These are phyloP conservation scores for Pogonognathellus flavescens DNA, from an alignment of 1,140 invertebrate species.

Conservation along the genomic window DNA sequence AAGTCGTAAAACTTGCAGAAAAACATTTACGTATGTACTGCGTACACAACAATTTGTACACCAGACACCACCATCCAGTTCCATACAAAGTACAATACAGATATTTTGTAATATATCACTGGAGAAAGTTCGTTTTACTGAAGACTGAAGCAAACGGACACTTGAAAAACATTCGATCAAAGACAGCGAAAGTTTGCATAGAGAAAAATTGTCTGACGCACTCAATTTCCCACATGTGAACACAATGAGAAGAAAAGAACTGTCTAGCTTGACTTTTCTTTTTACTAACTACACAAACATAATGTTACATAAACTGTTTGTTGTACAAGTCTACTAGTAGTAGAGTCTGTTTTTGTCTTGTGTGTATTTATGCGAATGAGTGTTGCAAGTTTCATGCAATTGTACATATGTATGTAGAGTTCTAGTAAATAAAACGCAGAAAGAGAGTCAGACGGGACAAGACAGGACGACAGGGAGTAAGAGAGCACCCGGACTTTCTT, in stretches of 20 bases:
- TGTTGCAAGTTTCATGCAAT: not conserved
- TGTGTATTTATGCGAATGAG: not conserved
- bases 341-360: not conserved
- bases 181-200: not conserved
- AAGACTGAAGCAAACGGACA: no score
- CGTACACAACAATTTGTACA: no score
- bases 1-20: no score
- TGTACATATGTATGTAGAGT: not conserved
- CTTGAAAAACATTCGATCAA: not conserved
- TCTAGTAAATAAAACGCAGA: not conserved
- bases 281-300: not conserved
- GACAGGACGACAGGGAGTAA: not conserved
- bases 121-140: no score
- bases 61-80: no score
- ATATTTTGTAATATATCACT: no score
- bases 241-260: no score
- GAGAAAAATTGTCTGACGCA: not conserved
- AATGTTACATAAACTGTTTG: not conserved
- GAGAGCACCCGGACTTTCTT: conserved; percentile 15
- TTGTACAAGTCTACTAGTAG: not conserved
- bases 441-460: not conserved
- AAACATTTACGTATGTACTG: no score
- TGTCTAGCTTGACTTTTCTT: conserved; percentile 15
- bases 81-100: no score
- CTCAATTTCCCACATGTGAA: no score